These are phyloP conservation scores for Alauda arvensis DNA, from an alignment of 2,797 vertebrate genomes.

Conservation along the genomic window DNA sequence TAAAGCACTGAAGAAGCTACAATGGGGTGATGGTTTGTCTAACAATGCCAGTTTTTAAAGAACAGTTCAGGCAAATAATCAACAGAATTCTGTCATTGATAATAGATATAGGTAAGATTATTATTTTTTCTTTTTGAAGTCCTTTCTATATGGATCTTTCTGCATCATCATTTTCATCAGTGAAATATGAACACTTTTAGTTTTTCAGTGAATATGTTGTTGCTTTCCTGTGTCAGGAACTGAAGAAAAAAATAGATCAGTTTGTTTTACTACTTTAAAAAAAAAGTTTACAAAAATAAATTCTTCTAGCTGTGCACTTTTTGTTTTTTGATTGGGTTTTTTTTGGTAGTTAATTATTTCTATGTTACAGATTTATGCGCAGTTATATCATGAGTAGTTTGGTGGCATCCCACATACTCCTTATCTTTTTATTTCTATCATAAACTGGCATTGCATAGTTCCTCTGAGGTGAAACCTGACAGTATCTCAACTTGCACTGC, in stretches of 20 bases:
- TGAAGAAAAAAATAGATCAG: neutral
- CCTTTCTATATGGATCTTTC: neutral
- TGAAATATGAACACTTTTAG: neutral
- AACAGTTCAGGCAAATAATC: neutral
- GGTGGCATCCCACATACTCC: neutral
- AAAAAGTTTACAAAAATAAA: neutral
- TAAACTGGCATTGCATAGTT: neutral
- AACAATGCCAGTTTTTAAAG: neutral
- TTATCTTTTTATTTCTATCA: neutral
- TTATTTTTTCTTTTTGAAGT: neutral
- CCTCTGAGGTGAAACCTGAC: neutral
- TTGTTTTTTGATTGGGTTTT: neutral
- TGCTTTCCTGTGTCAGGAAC: neutral
- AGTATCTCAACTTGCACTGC: neutral
- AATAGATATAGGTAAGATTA: neutral
- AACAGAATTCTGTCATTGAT: neutral
- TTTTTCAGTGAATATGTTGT: neutral
- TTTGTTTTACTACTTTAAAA: neutral
- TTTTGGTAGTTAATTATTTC: neutral
- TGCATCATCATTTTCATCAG: neutral
- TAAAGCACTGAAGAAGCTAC: neutral
- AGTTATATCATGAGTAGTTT: neutral
- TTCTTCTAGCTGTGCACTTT: neutral
- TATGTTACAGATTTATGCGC: neutral
- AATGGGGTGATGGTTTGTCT: neutral